Conservation (phyloP, 2,888 invertebrate genomes). For the Callyntrura sp. region DNA sequence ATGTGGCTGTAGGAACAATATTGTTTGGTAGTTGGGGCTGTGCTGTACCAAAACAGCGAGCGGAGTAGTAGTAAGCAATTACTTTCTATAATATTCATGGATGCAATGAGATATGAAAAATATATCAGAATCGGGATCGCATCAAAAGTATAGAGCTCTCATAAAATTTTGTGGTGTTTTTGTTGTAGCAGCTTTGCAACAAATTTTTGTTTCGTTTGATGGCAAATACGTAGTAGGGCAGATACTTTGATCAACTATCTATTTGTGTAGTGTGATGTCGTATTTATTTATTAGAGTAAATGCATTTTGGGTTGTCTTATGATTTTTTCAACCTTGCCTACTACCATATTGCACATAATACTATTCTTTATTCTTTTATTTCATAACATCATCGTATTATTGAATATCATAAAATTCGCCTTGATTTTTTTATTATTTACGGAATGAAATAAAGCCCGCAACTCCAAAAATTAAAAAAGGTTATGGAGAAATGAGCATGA, state of each 20-base stretch:
- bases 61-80: slow-evolving; percentile 29
- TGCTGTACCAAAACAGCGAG: neutral
- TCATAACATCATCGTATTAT: no score
- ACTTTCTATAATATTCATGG: slow-evolving; percentile 13
- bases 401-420: no score
- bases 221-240: neutral
- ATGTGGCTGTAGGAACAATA: neutral
- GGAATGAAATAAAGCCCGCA: no score
- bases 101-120: slow-evolving; percentile 27
- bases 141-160: neutral
- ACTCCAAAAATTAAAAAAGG: no score
- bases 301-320: neutral
- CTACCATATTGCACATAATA: no score
- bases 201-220: slow-evolving; percentile 2
- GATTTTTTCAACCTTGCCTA: no score
- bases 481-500: no score
- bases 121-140: slow-evolving; percentile 13
- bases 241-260: slow-evolving; percentile 13
- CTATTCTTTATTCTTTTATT: no score
- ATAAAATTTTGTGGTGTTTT: slow-evolving; percentile 14
- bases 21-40: neutral
- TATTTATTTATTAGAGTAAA: slow-evolving; percentile 1
- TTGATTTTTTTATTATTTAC: no score
- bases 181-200: slow-evolving; percentile 16
- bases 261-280: no score